These are phyloP conservation scores for Istiophorus platypterus DNA, from an alignment of 2,113 vertebrate species.

Conservation along the genomic window DNA sequence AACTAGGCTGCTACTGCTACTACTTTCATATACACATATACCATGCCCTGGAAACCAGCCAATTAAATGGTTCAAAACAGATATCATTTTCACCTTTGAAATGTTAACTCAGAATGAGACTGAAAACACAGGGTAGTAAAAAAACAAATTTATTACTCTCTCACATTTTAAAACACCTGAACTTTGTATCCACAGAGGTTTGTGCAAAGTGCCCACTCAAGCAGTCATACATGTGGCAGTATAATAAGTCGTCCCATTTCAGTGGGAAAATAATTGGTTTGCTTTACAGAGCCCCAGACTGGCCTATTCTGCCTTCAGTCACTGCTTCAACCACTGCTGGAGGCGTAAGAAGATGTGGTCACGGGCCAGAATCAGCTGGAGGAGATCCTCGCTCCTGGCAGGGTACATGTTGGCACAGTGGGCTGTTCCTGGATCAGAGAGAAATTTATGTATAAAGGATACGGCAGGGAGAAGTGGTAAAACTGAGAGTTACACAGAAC, in stretches of 20 bases:
- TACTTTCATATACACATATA: neutral
- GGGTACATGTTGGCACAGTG: constrained; percentile 83
- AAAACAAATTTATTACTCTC: constrained; percentile 36
- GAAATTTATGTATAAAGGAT: constrained; percentile 4
- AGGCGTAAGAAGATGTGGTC: constrained; percentile 76
- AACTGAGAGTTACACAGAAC: constrained; percentile 20
- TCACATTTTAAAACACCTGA: constrained; percentile 2
- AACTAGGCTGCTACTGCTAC: neutral
- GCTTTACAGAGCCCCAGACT: constrained; percentile 10
- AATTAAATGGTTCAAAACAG: too few species aligned
- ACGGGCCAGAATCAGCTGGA: constrained; percentile 73
- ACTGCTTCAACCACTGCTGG: constrained; percentile 77
- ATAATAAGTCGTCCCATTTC: constrained; percentile 15
- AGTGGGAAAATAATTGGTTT: constrained; percentile 4
- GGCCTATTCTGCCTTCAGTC: constrained; percentile 16
- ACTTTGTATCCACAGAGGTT: neutral
- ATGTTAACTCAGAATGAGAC: neutral
- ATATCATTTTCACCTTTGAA: neutral
- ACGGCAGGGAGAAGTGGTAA: constrained; percentile 1
- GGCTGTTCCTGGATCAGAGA: constrained; percentile 77
- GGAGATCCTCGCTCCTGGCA: constrained; percentile 70
- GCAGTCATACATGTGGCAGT: constrained; percentile 8
- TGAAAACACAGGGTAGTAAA: constrained; percentile 4
- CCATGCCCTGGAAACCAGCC: neutral
- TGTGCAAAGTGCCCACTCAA: constrained; percentile 47